These are phyloP conservation scores for Asbolus verrucosus DNA, from an alignment of 1,140 invertebrate genomes.

Conservation along the genomic window DNA sequence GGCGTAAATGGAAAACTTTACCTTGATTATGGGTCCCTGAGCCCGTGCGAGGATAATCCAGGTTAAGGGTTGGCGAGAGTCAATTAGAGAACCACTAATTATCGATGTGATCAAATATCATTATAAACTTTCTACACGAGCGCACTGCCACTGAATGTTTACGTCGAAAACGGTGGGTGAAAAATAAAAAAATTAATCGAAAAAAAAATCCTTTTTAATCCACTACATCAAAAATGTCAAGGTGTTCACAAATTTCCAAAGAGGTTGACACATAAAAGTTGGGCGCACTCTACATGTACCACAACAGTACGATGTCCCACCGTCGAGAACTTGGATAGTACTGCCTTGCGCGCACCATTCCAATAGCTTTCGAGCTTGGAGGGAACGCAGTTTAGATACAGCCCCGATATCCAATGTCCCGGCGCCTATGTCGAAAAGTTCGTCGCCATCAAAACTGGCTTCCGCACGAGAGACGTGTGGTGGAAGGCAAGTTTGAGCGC, in stretches of 20 bases:
- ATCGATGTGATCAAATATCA: slow-evolving; percentile 8
- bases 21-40: slow-evolving; percentile 17
- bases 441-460: slow-evolving; percentile 50
- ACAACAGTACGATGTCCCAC: slow-evolving; percentile 35
- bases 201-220: neutral
- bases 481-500: slow-evolving; percentile 54
- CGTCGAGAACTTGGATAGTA: slow-evolving; percentile 49
- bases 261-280: slow-evolving; percentile 36
- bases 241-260: slow-evolving; percentile 16
- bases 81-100: slow-evolving; percentile 2
- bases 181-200: slow-evolving; percentile 9
- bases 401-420: neutral
- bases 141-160: neutral
- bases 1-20: neutral
- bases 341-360: slow-evolving; percentile 50
- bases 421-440: neutral
- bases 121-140: neutral
- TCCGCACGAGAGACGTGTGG: slow-evolving; percentile 51
- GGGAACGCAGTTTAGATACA: slow-evolving; percentile 48
- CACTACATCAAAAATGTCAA: slow-evolving; percentile 36
- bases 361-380: slow-evolving; percentile 52
- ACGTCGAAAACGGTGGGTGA: neutral
- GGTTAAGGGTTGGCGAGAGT: slow-evolving; percentile 9
- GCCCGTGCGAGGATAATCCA: slow-evolving; percentile 3
- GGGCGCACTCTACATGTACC: slow-evolving; percentile 18